phyloP scores from a whole-genome alignment of 2,113 vertebrate species.

The Okapia johnstoni region DNA sequence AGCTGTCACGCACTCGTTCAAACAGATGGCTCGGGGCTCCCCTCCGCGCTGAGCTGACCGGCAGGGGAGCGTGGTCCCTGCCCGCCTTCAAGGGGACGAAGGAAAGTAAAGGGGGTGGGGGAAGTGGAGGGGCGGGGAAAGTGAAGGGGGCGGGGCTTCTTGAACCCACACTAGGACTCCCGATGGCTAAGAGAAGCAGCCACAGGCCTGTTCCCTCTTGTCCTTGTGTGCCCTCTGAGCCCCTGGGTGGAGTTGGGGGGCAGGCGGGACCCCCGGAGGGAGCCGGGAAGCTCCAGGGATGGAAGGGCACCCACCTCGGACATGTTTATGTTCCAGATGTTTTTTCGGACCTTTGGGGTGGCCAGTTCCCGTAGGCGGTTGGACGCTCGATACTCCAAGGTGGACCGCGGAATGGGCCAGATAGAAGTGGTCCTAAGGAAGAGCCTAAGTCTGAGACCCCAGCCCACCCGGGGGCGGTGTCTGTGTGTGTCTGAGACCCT shows the following conservation, averaged over 20 bases:
- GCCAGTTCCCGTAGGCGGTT: slow-evolving; percentile 64
- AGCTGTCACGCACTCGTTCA: background rate
- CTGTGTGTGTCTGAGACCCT: background rate
- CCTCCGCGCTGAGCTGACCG: accelerated
- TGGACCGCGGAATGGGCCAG: slow-evolving; percentile 31
- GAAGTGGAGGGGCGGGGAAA: too few relatives aligned
- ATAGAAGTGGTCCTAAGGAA: background rate
- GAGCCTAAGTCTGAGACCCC: background rate
- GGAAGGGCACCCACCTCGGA: slow-evolving; percentile 38
- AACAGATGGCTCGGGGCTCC: background rate
- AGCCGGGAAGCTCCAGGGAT: background rate
- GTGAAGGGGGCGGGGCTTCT: background rate
- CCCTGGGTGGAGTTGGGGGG: background rate
- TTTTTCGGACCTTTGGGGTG: background rate
- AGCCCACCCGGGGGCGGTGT: background rate
- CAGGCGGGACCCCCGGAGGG: background rate
- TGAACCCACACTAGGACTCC: background rate
- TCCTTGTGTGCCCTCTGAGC: background rate
- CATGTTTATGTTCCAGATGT: slow-evolving; percentile 60
- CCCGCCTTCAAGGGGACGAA: background rate
- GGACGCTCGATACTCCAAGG: background rate
- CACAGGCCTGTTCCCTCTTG: background rate
- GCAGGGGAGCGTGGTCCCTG: background rate
- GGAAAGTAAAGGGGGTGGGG: background rate
- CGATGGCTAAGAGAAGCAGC: background rate